phyloP scores from a whole-genome alignment of 30 jellyfish, hydroid and myxozoan species.

The Pseudorhiza aurosa region DNA sequence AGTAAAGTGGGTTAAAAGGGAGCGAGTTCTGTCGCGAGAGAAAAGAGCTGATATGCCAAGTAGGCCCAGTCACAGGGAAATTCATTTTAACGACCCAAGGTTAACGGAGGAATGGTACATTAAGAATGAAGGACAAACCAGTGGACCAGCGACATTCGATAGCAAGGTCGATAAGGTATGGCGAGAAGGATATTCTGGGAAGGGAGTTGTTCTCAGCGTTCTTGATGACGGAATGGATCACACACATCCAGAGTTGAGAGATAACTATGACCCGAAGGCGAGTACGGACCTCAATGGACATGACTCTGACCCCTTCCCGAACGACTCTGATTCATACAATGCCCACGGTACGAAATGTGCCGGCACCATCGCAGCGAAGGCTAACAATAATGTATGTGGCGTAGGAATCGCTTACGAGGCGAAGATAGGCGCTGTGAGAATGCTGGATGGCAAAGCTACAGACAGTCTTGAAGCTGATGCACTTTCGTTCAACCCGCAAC shows the following conservation, averaged over 20 bases:
- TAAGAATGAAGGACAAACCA: slow-evolving; percentile 81
- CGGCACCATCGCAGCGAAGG: slow-evolving; percentile 98
- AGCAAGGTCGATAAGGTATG: slow-evolving; percentile 77
- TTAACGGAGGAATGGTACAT: slow-evolving; percentile 86
- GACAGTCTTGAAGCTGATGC: slow-evolving; percentile 98
- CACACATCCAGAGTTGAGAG: slow-evolving; percentile 94
- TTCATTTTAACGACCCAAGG: slow-evolving; percentile 76
- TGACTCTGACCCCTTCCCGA: slow-evolving; percentile 96
- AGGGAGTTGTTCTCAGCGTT: slow-evolving; percentile 88
- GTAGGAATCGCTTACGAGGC: slow-evolving; percentile 96
- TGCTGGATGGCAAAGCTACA: slow-evolving; percentile 97
- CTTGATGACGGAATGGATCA: slow-evolving; percentile 99
- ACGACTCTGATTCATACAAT: slow-evolving; percentile 94
- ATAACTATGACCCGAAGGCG: slow-evolving; percentile 89
- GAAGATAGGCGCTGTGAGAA: slow-evolving; percentile 90
- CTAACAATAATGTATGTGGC: slow-evolving; percentile 94
- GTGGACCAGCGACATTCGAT: slow-evolving; percentile 93
- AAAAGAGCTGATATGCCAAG: slow-evolving; percentile 63
- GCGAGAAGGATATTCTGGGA: slow-evolving; percentile 91
- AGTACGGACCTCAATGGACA: slow-evolving; percentile 94
- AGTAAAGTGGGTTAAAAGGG: slow-evolving; percentile 85
- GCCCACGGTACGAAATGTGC: slow-evolving; percentile 99
- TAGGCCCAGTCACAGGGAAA: background rate
- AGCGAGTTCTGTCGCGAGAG: slow-evolving; percentile 76
- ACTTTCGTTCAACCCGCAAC: slow-evolving; percentile 81